These are phyloP conservation scores for Furnarius figulus DNA, from an alignment of 2,113 vertebrate species.

Conservation along the genomic window DNA sequence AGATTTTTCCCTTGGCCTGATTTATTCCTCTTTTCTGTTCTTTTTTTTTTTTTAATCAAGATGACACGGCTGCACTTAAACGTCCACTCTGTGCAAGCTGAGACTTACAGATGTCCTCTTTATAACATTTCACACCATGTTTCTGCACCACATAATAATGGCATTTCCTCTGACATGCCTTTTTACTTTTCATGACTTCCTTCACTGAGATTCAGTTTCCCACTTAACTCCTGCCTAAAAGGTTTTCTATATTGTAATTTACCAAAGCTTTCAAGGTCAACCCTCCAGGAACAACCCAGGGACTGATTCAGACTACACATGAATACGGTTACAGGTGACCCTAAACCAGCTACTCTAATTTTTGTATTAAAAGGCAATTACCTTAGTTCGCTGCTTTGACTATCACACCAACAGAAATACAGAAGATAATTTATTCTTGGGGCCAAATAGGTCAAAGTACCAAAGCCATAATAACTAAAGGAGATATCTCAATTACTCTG, in stretches of 20 bases:
- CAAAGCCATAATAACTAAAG: not conserved
- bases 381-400: not conserved
- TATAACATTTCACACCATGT: constrained; percentile 25
- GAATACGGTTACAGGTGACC: not conserved
- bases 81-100: not conserved
- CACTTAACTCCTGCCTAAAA: constrained; percentile 25
- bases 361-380: not conserved
- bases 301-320: not conserved
- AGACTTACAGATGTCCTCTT: constrained; percentile 58
- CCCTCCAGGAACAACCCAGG: not conserved
- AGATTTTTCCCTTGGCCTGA: constrained; percentile 59
- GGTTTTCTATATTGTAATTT: constrained; percentile 33
- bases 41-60: constrained; percentile 25
- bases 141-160: not conserved
- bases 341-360: not conserved
- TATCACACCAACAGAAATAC: not conserved
- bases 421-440: not conserved
- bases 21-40: constrained; percentile 51
- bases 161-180: not conserved
- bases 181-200: constrained; percentile 58
- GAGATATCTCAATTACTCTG: not conserved
- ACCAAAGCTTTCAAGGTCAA: constrained; percentile 5
- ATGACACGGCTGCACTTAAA: constrained; percentile 23
- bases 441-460: not conserved
- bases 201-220: constrained; percentile 45